Base-by-base conservation (phyloP, 1,140 invertebrate genomes). In the Eriosoma lanigerum region DNA sequence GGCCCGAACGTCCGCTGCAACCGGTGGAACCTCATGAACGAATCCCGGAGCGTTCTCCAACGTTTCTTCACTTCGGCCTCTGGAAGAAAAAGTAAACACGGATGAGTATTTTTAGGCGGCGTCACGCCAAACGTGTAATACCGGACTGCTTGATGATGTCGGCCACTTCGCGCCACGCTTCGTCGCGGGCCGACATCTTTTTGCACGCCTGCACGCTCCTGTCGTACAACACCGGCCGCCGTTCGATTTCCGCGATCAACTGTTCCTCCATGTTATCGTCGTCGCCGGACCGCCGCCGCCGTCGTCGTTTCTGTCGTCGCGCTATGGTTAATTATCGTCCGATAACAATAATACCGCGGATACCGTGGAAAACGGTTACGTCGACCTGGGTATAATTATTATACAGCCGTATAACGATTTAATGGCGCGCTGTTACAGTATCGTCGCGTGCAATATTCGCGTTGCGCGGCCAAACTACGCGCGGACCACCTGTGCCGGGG, bases 181-280 rank as follows among this genome's bases (percentile, higher is more conserved):
- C 73, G 54, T 78, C 73, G 32, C 73, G 44, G 4, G 73, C 73
- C 15, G 73, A 78, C 73, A 78, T 78, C 56, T 78, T 78, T 60
- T 78, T 78, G 73, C 73, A 78, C 73, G 73, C 73, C 38, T 78
- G 73, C 54, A 78, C 73, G 73, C 73, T 78, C 17, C 73, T 78
- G 54, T 78, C 73, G 56, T 78, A 78, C 54, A 78, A 21, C 32
- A 78, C 73, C 54, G 73, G 56, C 54, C 73, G 73, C 56, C 73
- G 73, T 26, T 78, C 73, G 73, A 78, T 78, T n/a, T 78, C 73
- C 13, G 19, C 38, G 73, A 78, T 78, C 54, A 78, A 60, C 73
- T 78, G 73, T 48, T 60, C 73, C 48, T 78, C 73, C 73, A 78
- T 78, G 64, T 68, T 50, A 26, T 50, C 44, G 68, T 70, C 38